Conservation (phyloP, 2,113 vertebrate species). For the Gasterosteus aculeatus region DNA sequence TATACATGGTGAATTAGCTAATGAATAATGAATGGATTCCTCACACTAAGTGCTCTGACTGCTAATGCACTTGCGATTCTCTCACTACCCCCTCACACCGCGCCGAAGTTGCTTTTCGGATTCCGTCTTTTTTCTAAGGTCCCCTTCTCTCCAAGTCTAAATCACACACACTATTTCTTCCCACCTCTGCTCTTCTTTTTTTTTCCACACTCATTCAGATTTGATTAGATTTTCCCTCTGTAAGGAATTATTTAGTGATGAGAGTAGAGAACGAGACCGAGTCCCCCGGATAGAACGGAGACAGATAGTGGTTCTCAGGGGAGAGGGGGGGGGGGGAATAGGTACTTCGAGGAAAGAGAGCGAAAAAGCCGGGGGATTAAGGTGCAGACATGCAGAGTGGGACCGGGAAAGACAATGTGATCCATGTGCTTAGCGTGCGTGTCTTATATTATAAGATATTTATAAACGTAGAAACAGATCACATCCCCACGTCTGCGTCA, state of each 20-base stretch:
- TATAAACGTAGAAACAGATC: not conserved
- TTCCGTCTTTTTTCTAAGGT: conserved; percentile 45
- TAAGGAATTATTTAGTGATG: conserved; percentile 76
- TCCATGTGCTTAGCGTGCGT: conserved; percentile 40
- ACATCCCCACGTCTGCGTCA: not conserved
- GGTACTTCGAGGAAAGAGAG: conserved; percentile 68
- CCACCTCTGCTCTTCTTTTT: conserved; percentile 44
- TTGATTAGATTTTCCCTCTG: conserved; percentile 73
- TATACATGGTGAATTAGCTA: conserved; percentile 83
- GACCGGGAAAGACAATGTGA: conserved; percentile 29
- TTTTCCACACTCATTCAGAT: conserved; percentile 62
- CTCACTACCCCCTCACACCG: conserved; percentile 62
- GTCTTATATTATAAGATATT: conserved; percentile 1
- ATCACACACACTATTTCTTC: conserved; percentile 58
- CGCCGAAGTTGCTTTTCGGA: conserved; percentile 63
- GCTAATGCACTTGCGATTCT: conserved; percentile 77
- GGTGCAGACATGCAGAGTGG: conserved; percentile 52
- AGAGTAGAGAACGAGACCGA: conserved; percentile 55
- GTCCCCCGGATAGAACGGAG: conserved; percentile 58
- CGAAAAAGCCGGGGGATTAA: conserved; percentile 56
- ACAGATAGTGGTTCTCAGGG: conserved; percentile 58
- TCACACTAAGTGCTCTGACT: conserved; percentile 82
- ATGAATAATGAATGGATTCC: conserved; percentile 85
- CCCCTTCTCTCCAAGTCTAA: conserved; percentile 40
- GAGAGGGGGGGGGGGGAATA: conserved; percentile 38